A percentile compares a stretch with the other conserved stretches of the same genome.
phyloP scores from a whole-genome alignment of 2,888 invertebrate genomes.

The Agonopterix arenella region DNA sequence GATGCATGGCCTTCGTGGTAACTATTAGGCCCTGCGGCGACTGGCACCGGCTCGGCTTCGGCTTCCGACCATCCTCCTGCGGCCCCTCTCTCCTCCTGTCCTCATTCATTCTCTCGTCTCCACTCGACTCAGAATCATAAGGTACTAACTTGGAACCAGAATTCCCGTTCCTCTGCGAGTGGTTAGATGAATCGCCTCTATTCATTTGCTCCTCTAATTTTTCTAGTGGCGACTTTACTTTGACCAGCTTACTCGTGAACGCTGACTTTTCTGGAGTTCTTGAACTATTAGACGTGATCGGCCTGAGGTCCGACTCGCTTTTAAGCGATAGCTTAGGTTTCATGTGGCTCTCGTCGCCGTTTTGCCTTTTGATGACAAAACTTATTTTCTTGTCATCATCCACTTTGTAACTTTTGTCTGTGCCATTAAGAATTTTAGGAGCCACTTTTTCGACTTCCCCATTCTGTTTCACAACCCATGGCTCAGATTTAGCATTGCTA shows the following conservation, averaged over 20 bases:
- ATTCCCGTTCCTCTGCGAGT: constrained; percentile 40
- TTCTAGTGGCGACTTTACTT: constrained; percentile 59
- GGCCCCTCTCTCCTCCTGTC: constrained; percentile 21
- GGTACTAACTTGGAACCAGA: constrained; percentile 69
- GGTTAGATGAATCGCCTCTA: constrained; percentile 39
- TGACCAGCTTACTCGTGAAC: constrained; percentile 46
- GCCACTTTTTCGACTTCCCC: constrained; percentile 63
- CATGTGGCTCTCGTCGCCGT: constrained; percentile 35
- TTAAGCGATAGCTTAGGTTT: constrained; percentile 42
- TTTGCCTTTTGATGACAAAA: constrained; percentile 51
- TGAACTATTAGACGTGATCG: constrained; percentile 20
- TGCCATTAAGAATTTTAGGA: constrained; percentile 47
- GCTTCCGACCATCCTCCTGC: constrained; percentile 29
- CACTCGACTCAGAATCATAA: constrained; percentile 78
- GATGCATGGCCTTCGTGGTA: constrained; percentile 57
- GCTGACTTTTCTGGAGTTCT: constrained; percentile 42
- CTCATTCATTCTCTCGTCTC: constrained; percentile 43
- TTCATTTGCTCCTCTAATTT: constrained; percentile 69
- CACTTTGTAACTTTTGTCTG: constrained; percentile 39
- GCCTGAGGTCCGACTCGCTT: constrained; percentile 47
- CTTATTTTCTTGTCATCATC: constrained; percentile 56
- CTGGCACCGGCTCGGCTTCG: constrained; percentile 49
- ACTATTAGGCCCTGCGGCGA: constrained; percentile 48
- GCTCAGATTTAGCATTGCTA: constrained; percentile 45
- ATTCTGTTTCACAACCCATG: constrained; percentile 69